These are phyloP conservation scores for Chrysochloris asiatica DNA, from an alignment of 2,113 vertebrate species.

Conservation along the genomic window DNA sequence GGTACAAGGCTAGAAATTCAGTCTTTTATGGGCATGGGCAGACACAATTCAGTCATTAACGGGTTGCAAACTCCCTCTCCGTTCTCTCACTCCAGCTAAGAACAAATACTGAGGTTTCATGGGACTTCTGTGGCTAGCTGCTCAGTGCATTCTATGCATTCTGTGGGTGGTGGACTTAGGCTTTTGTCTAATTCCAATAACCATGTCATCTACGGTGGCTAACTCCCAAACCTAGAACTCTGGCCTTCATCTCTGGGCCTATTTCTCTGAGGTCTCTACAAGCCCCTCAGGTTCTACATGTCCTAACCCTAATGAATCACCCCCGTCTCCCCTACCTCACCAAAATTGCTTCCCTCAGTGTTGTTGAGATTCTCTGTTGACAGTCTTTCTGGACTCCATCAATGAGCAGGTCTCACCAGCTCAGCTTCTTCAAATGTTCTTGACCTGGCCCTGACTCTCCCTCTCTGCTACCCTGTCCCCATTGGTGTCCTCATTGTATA, in stretches of 20 bases:
- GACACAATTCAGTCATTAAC: not conserved
- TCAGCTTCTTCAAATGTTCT: not conserved
- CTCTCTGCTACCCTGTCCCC: too few relatives aligned
- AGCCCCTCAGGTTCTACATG: not conserved
- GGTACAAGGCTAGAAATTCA: not conserved
- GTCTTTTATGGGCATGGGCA: not conserved
- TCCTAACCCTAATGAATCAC: not conserved
- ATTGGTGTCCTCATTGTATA: too few relatives aligned
- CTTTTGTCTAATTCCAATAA: not conserved
- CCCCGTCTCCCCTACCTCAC: fast-evolving
- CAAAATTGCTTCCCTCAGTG: not conserved
- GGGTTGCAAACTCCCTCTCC: not conserved
- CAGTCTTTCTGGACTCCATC: too few relatives aligned
- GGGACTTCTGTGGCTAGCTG: not conserved
- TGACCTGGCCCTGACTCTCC: too few relatives aligned
- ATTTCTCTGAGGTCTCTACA: not conserved
- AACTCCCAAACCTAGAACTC: not conserved
- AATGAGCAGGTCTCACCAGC: not conserved
- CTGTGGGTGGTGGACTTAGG: not conserved
- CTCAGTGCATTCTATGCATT: too few relatives aligned
- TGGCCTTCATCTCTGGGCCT: not conserved
- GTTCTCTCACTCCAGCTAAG: not conserved
- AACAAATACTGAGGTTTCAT: not conserved
- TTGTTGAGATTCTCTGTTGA: not conserved
- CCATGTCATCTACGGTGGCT: not conserved